Percentiles rank a stretch among this genome's conserved stretches.
Conservation (phyloP, 2,113 vertebrate genomes). For the Peromyscus polionotus region DNA sequence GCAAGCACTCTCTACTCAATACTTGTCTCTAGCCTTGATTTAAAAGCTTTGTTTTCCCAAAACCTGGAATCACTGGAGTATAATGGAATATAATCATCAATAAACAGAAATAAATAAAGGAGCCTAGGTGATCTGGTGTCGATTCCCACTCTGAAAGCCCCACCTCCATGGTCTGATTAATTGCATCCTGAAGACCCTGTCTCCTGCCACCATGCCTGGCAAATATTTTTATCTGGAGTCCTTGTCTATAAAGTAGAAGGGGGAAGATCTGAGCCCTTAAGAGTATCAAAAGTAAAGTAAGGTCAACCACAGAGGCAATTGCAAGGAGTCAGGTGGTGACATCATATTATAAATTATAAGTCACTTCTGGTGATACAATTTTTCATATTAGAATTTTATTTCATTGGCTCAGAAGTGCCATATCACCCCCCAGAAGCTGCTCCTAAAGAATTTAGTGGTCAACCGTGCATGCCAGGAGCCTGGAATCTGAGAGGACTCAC, state of each 20-base stretch:
- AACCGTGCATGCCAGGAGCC: slow-evolving; percentile 76
- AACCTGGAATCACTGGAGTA: neutral
- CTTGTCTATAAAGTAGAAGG: slow-evolving; percentile 16
- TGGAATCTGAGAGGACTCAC: slow-evolving; percentile 79
- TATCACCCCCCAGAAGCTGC: slow-evolving; percentile 68
- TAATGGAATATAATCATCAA: neutral
- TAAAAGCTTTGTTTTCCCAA: neutral
- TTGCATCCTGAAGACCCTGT: too few species aligned
- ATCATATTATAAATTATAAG: slow-evolving; percentile 39
- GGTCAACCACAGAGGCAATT: neutral
- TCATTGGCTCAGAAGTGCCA: slow-evolving; percentile 60
- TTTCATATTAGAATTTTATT: slow-evolving; percentile 58
- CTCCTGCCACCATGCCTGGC: neutral
- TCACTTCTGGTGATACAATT: slow-evolving; percentile 39
- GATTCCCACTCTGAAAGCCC: neutral
- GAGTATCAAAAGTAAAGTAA: neutral
- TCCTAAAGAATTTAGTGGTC: slow-evolving; percentile 71
- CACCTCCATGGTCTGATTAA: neutral
- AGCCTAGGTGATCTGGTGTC: neutral
- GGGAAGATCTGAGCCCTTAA: neutral
- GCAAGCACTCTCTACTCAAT: neutral
- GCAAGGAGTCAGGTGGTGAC: neutral
- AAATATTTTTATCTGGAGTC: slow-evolving; percentile 28
- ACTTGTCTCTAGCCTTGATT: neutral
- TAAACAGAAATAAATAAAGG: neutral